Evolutionary conservation across 2,888 invertebrate species (phyloP).

Genomic region (Aphelenchoides bicaudatus): DNA sequence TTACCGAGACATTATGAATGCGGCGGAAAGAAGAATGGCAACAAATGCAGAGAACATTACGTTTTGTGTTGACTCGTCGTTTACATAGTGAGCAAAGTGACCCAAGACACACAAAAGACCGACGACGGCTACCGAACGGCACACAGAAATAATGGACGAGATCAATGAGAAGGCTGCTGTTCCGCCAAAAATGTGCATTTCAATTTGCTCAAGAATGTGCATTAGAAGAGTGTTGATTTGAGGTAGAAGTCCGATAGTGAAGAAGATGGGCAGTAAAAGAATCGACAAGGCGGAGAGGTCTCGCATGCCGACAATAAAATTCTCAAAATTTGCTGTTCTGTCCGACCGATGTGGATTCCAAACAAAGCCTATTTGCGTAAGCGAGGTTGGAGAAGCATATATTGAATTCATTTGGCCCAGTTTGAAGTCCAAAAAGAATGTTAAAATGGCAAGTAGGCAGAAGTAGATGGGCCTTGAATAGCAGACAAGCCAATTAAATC

Average conservation of each 20-base stretch:
- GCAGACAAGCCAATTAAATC: constrained; percentile 63
- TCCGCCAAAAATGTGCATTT: constrained; percentile 70
- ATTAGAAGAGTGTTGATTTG: constrained; percentile 63
- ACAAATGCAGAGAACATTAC: constrained; percentile 84
- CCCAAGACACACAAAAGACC: constrained; percentile 29
- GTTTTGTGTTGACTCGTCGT: constrained; percentile 45
- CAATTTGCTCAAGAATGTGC: constrained; percentile 73
- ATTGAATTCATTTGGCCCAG: neutral
- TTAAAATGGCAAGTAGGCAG: constrained; percentile 71
- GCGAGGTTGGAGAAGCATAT: constrained; percentile 1
- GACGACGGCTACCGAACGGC: constrained; percentile 26
- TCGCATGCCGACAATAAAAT: constrained; percentile 37
- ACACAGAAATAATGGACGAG: constrained; percentile 34
- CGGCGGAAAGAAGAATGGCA: constrained; percentile 72
- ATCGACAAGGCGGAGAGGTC: constrained; percentile 67
- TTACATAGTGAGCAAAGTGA: constrained; percentile 25
- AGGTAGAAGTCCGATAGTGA: constrained; percentile 90
- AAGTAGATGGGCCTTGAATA: constrained; percentile 80
- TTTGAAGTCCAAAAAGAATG: constrained; percentile 62
- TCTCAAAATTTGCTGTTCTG: constrained; percentile 13
- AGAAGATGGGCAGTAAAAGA: constrained; percentile 84
- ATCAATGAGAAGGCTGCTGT: constrained; percentile 68
- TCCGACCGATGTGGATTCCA: constrained; percentile 21
- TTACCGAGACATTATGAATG: constrained; percentile 82
- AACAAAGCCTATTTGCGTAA: neutral